Evolutionary conservation across 2,797 vertebrate genomes (phyloP).

Genomic region (Anableps anableps): DNA sequence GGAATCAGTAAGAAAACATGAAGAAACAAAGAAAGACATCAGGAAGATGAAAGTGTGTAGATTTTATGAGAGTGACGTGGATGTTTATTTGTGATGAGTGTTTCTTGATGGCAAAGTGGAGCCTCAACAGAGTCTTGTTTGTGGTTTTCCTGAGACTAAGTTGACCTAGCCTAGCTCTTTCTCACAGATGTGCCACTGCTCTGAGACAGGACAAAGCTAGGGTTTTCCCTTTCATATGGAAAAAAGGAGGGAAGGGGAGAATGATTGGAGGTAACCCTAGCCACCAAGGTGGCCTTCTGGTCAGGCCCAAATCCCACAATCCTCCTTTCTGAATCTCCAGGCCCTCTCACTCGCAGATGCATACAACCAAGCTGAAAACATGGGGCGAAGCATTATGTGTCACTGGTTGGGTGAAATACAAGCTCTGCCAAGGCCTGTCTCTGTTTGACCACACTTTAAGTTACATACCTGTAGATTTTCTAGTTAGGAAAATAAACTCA

Average conservation of each 20-base stretch:
- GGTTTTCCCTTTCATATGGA: slow-evolving; percentile 72
- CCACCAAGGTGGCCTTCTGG: slow-evolving; percentile 74
- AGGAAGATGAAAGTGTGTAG: slow-evolving; percentile 36
- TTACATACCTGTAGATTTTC: slow-evolving; percentile 58
- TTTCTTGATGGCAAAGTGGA: slow-evolving; percentile 59
- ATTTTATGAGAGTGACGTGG: slow-evolving; percentile 34
- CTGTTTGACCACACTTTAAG: slow-evolving; percentile 55
- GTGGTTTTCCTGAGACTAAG: slow-evolving; percentile 76
- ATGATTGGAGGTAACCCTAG: slow-evolving; percentile 76
- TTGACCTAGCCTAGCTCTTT: slow-evolving; percentile 47
- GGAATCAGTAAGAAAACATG: slow-evolving; percentile 19
- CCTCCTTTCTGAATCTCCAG: slow-evolving; percentile 49
- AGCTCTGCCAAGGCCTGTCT: slow-evolving; percentile 41
- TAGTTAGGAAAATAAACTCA: slow-evolving; percentile 69
- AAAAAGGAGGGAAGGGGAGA: slow-evolving; percentile 62
- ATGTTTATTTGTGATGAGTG: slow-evolving; percentile 36
- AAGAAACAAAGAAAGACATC: slow-evolving; percentile 36
- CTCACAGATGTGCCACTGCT: slow-evolving; percentile 47
- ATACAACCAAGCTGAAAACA: slow-evolving; percentile 31
- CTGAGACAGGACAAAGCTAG: slow-evolving; percentile 62
- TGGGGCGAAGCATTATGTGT: slow-evolving; percentile 15
- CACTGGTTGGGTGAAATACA: slow-evolving; percentile 41
- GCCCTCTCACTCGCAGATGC: slow-evolving; percentile 27
- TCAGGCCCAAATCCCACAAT: slow-evolving; percentile 58
- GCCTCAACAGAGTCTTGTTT: slow-evolving; percentile 48